These are phyloP conservation scores for Phylloscopus whistleri DNA, from an alignment of 2,113 vertebrate species.

Conservation along the genomic window DNA sequence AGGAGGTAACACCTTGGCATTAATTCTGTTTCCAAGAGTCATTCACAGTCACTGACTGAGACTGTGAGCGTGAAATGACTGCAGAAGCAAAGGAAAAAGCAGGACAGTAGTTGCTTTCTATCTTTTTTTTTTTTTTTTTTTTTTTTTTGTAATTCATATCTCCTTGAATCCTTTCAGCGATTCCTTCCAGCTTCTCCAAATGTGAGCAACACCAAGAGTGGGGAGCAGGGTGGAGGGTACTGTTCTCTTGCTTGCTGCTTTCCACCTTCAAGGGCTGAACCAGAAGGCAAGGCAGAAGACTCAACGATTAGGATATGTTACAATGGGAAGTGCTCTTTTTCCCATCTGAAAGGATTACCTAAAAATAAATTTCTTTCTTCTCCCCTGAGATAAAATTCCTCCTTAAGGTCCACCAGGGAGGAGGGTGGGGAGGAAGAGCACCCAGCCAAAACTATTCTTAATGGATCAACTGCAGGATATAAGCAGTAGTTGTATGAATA, in stretches of 20 bases:
- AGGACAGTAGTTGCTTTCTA: neutral
- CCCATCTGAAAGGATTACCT: neutral
- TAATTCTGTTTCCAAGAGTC: neutral
- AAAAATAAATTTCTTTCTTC: neutral
- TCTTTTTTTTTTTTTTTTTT: neutral
- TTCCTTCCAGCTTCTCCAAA: neutral
- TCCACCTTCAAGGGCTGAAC: neutral
- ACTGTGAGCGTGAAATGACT: neutral
- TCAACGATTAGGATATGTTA: neutral
- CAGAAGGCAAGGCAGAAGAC: neutral
- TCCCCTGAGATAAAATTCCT: neutral
- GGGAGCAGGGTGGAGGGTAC: neutral
- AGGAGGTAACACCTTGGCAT: neutral
- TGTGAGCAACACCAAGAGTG: neutral
- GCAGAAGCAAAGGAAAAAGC: neutral
- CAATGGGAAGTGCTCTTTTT: neutral
- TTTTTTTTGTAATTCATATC: neutral
- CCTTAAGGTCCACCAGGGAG: neutral
- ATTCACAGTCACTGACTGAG: neutral
- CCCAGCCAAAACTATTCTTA: neutral
- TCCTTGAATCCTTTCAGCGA: rapidly evolving
- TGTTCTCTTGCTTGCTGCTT: neutral
- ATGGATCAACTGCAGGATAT: neutral
- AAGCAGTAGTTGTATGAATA: neutral
- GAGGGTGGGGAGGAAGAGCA: neutral